Evolutionary conservation across 2,797 vertebrate genomes (phyloP).

Genomic region (Sorex maritimensis): DNA sequence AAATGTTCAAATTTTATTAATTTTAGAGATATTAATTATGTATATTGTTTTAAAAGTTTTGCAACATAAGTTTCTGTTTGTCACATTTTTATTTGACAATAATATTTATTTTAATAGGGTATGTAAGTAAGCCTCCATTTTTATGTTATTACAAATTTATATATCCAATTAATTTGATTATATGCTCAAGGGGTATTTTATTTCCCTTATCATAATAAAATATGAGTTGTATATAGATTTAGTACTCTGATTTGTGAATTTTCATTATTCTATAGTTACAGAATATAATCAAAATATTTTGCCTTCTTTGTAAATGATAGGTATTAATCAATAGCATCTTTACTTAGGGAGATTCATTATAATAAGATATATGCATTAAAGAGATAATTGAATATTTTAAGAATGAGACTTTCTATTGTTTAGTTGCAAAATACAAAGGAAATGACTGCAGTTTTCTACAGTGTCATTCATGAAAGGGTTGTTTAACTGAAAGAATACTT

Average conservation of each 20-base stretch:
- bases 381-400: not conserved
- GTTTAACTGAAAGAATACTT: not conserved
- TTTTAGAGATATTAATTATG: too few relatives aligned
- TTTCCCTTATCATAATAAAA: not conserved
- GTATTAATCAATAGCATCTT: not conserved
- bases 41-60: too few relatives aligned
- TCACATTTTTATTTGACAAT: too few relatives aligned
- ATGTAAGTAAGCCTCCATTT: too few relatives aligned
- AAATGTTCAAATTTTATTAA: too few relatives aligned
- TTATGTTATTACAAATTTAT: too few relatives aligned
- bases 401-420: not conserved
- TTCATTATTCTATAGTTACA: not conserved
- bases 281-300: not conserved
- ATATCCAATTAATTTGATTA: not conserved
- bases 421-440: slow-evolving; percentile 17
- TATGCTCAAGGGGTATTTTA: not conserved
- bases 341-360: not conserved
- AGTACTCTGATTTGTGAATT: not conserved
- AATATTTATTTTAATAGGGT: too few relatives aligned
- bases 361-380: not conserved
- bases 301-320: not conserved
- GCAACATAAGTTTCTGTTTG: too few relatives aligned
- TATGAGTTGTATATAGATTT: not conserved
- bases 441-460: not conserved
- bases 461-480: not conserved